phyloP scores from a whole-genome alignment of 1,140 invertebrate genomes.

The Aporrectodea caliginosa region DNA sequence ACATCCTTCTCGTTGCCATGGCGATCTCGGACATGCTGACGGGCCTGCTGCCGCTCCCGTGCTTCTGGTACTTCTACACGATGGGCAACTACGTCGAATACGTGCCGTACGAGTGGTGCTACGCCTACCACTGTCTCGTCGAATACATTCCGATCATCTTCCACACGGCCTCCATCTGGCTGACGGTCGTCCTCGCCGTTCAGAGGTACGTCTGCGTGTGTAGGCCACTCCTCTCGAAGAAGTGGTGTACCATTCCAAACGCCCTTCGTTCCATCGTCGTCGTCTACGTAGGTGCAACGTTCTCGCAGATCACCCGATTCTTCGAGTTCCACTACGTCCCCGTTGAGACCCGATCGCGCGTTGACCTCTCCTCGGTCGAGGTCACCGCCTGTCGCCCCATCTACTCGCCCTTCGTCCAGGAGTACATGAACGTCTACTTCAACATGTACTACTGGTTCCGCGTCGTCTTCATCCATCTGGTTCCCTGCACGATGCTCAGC shows the following conservation, averaged over 20 bases:
- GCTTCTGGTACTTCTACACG: constrained; percentile 23
- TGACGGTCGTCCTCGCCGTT: constrained; percentile 30
- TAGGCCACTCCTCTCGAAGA: constrained; percentile 25
- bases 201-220: constrained; percentile 33
- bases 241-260: constrained; percentile 71
- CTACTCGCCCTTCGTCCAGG: constrained; percentile 5
- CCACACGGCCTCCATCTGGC: constrained; percentile 31
- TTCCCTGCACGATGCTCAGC: constrained; percentile 82
- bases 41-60: constrained; percentile 9
- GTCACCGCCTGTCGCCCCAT: background rate
- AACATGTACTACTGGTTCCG: constrained; percentile 77
- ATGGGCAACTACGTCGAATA: constrained; percentile 11
- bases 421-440: constrained; percentile 65
- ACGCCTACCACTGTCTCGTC: background rate
- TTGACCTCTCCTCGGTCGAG: constrained; percentile 52
- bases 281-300: constrained; percentile 69
- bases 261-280: constrained; percentile 72
- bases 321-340: constrained; percentile 63
- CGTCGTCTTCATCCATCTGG: constrained; percentile 81
- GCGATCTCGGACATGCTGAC: constrained; percentile 48
- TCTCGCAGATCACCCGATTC: constrained; percentile 75
- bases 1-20: constrained; percentile 28
- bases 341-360: constrained; percentile 64
- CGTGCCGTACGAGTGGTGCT: constrained; percentile 12
- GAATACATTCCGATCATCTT: constrained; percentile 33